Base-by-base conservation (phyloP, 2,113 vertebrate species). In the Heteronetta atricapilla region DNA sequence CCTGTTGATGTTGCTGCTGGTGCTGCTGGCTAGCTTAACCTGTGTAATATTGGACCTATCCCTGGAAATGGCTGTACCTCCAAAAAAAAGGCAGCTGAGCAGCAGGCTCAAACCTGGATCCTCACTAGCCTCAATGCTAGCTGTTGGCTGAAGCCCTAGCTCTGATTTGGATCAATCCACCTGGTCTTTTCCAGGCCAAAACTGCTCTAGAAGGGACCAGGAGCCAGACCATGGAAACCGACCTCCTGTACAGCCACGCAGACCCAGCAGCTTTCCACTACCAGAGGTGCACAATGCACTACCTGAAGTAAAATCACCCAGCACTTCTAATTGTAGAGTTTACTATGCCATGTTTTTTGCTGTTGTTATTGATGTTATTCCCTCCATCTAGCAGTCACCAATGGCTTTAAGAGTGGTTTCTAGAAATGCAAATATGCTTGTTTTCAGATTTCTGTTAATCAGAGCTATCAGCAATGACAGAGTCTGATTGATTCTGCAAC, bases 11-110 rank as follows among this genome's bases (percentile, higher is more conserved):
- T 1, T 56, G 8, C 31, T 67, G 48, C 48, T 60, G 28, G 26
- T 21, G 16, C 18, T 67, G 31, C 20, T 67, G 31, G 2, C 52
- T 21, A 50, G 11, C 13, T 67, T 17, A 68, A 44, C 42, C 18
- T 28, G 18, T 20, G 13, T 13, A 42, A 15, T 42, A 8, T 13
- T n/a, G 15, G 34, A 58, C 53, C 31, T 48, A 2, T 21, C 58
- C 50, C 44, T 74, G 36, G 50, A 84, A 73, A 55, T 1, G 11
- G 31, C 5, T 0, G 0, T 29, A 77, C 4, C 2, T 3, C 11
- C 11, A 55, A 33, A 53, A 36, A 64, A 20, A 6, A 10, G 18
- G 18, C 52, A 8, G 3, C 14, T 80, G 53, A 68, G 33, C 28
- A 77, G 69, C 19, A 38, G 13, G 13, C 6, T 79, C 13, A 56